A percentile compares a stretch with the other conserved stretches of the same genome.
These are phyloP conservation scores for Brevimyrus niger DNA, from an alignment of 2,113 vertebrate species.

Conservation along the genomic window DNA sequence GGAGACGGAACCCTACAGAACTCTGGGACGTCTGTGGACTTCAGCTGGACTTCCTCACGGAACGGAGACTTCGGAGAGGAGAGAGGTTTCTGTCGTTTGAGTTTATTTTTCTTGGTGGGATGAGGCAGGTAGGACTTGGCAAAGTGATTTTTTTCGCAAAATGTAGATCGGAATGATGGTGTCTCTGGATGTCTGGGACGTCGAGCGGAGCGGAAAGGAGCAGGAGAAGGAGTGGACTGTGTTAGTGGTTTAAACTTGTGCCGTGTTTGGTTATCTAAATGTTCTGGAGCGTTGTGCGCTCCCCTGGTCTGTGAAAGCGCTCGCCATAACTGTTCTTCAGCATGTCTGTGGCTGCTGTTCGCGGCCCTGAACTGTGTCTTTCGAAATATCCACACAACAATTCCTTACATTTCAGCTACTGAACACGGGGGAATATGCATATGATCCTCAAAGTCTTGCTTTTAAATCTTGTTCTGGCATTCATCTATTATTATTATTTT, in stretches of 20 bases:
- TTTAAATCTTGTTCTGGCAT: conserved; percentile 4
- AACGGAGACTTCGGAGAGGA: background rate
- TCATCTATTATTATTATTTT: conserved; percentile 28
- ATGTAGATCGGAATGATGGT: conserved; percentile 49
- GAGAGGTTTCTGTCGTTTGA: background rate
- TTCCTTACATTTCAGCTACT: conserved; percentile 33
- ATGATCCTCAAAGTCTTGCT: conserved; percentile 19
- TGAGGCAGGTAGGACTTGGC: background rate
- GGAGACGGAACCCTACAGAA: conserved; percentile 32
- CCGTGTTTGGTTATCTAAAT: conserved; percentile 61
- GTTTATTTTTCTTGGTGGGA: background rate
- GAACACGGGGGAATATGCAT: conserved; percentile 29
- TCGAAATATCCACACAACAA: conserved; percentile 40
- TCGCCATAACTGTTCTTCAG: conserved; percentile 46
- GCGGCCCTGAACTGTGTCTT: conserved; percentile 47
- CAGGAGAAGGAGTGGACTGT: conserved; percentile 37
- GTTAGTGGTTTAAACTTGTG: conserved; percentile 58
- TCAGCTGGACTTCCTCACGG: conserved; percentile 25
- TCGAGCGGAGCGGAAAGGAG: background rate
- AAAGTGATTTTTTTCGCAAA: background rate
- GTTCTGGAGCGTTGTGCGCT: conserved; percentile 43
- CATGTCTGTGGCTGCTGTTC: conserved; percentile 40
- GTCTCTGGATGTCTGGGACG: conserved; percentile 37
- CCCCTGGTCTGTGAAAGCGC: conserved; percentile 49
- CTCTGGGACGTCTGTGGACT: conserved; percentile 34